Percentiles rank a stretch among this genome's conserved stretches.
phyloP scores from a whole-genome alignment of 2,797 vertebrate species.

The Chelmon rostratus region DNA sequence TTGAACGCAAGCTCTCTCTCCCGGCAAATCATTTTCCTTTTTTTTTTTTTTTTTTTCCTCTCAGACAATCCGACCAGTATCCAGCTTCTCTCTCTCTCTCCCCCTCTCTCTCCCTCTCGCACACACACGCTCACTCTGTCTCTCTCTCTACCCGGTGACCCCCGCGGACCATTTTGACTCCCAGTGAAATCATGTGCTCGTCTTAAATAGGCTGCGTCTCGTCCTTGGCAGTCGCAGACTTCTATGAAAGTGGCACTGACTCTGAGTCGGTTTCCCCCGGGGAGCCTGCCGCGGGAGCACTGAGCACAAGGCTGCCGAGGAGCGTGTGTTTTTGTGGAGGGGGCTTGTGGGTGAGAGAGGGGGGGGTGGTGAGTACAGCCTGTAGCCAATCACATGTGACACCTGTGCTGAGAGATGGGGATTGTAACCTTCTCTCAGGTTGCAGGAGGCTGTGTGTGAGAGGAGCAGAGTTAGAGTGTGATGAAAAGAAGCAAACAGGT shows the following conservation, averaged over 20 bases:
- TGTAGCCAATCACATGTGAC: conserved; percentile 79
- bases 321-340: conserved; percentile 15
- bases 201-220: conserved; percentile 72
- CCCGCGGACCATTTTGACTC: conserved; percentile 76
- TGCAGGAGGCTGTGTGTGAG: conserved; percentile 25
- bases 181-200: conserved; percentile 79
- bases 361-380: conserved; percentile 42
- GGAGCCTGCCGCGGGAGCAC: conserved; percentile 46
- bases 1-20: conserved; percentile 55
- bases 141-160: conserved; percentile 71
- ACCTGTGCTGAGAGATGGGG: conserved; percentile 73
- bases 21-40: conserved; percentile 63
- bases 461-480: neutral
- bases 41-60: conserved; percentile 43
- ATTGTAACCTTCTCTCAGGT: conserved; percentile 42
- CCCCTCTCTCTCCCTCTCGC: conserved; percentile 42
- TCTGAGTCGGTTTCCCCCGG: conserved; percentile 31
- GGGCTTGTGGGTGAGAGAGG: conserved; percentile 8
- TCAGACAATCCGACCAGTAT: conserved; percentile 49
- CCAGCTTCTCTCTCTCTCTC: conserved; percentile 32
- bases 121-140: conserved; percentile 33
- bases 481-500: neutral
- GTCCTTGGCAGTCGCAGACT: conserved; percentile 49
- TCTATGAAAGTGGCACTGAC: conserved; percentile 49
- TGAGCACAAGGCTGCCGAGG: conserved; percentile 20